Base-by-base conservation (phyloP, 2,113 vertebrate species). In the Bettongia penicillata region DNA sequence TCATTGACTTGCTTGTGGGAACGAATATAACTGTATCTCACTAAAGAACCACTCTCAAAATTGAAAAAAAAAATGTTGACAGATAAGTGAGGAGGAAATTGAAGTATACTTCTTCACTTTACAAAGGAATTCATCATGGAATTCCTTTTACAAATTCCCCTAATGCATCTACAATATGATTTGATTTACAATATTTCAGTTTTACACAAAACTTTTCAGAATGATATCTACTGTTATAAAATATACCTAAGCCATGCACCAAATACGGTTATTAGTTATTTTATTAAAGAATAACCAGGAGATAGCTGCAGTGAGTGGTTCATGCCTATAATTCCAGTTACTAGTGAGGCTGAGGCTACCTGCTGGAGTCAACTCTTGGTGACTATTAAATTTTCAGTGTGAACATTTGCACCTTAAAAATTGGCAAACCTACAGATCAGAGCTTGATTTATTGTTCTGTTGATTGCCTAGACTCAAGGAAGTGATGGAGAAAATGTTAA, bases 111-210 rank as follows among this genome's bases (percentile, higher is more conserved):
- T 96, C 52, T 2, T 91, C 48, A 95, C 19, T 93, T 93, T 31
- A 12, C 91, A 61, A 8, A 97, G 49, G 25, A 68, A 94, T 94
- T 96, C 93, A 50, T 31, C 49, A 8, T 91, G 26, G 50, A 23
- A 61, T 90, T 95, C 77, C 93, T 94, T 95, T 84, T 28, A 68
- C 95, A 94, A 77, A 0, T n/a, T n/a, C 16, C 8, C 3, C 12
- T 94, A 9, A 51, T 9, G 91, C 50, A 89, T 53, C 96, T 96
- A 93, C 92, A 93, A 53, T 28, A 90, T 94, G 48, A 94, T 93
- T 91, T 84, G 96, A 95, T 90, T 95, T 90, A 95, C 91, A 93
- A 90, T 52, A 26, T 26, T 96, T 93, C 94, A 92, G 68, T 92
- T 93, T 31, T 50, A 4, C 1, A 93, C 61, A 94, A 92, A 84